phyloP scores from a whole-genome alignment of 1,140 invertebrate genomes.

The Marisa cornuarietis region DNA sequence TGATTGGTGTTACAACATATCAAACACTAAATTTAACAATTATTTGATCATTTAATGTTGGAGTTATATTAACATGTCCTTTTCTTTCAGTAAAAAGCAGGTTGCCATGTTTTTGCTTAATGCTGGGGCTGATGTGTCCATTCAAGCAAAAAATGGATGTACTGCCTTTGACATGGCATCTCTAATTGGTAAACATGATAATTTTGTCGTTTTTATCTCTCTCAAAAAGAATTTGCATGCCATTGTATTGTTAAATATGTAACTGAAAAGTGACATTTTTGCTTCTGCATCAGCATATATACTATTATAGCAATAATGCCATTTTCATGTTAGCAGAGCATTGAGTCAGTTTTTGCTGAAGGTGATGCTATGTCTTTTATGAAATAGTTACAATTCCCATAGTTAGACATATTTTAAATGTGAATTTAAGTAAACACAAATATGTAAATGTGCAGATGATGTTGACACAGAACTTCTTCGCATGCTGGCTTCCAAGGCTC shows the following conservation, averaged over 20 bases:
- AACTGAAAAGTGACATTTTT: background rate
- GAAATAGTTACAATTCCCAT: background rate
- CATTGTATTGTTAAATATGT: background rate
- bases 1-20: too few relatives aligned
- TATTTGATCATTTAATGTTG: too few relatives aligned
- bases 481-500: constrained; percentile 56
- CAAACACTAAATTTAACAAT: too few relatives aligned
- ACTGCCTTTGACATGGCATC: constrained; percentile 68
- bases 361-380: background rate
- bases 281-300: background rate
- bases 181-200: constrained; percentile 54
- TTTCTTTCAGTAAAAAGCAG: constrained; percentile 57
- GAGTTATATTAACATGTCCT: background rate
- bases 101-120: constrained; percentile 65
- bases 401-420: too few relatives aligned
- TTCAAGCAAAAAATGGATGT: constrained; percentile 65
- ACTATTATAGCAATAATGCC: background rate
- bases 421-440: too few relatives aligned
- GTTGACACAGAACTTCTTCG: constrained; percentile 64
- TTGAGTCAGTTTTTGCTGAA: background rate
- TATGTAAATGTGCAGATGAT: constrained; percentile 48
- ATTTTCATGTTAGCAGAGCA: background rate
- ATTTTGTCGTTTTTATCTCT: constrained; percentile 1
- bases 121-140: constrained; percentile 63
- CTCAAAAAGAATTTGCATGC: too few relatives aligned